A percentile compares a stretch with the other conserved stretches of the same genome.
Conservation (phyloP, 2,797 vertebrate genomes). For the Lagodon rhomboides region DNA sequence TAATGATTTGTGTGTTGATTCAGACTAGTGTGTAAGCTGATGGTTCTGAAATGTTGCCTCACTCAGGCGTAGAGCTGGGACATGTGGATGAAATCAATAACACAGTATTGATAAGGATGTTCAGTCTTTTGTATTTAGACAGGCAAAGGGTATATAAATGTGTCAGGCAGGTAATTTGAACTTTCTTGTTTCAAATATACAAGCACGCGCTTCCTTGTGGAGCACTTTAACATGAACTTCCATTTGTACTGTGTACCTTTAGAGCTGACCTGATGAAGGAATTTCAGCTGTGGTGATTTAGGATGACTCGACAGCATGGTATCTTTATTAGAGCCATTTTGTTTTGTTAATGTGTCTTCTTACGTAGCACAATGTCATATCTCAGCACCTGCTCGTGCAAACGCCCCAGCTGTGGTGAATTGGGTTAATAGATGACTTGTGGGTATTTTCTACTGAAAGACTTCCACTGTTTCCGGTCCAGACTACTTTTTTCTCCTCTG, state of each 20-base stretch:
- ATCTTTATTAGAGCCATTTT: too few species aligned
- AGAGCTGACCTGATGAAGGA: too few species aligned
- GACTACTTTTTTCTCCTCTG: too few species aligned
- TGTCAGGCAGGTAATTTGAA: neutral
- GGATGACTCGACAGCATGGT: too few species aligned
- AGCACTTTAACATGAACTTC: neutral
- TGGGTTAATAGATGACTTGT: too few species aligned
- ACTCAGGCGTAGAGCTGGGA: neutral
- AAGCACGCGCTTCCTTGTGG: neutral
- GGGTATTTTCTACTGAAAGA: too few species aligned
- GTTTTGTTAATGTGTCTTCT: too few species aligned
- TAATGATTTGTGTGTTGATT: neutral
- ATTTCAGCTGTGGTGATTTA: too few species aligned
- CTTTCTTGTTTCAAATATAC: neutral
- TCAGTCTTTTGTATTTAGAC: neutral
- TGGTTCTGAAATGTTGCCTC: neutral
- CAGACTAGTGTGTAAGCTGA: neutral
- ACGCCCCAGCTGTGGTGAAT: too few species aligned
- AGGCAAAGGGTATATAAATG: neutral
- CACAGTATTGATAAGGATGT: neutral
- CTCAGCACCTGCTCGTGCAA: too few species aligned
- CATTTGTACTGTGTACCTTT: neutral
- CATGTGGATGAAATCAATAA: neutral
- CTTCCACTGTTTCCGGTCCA: too few species aligned
- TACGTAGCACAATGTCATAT: too few species aligned